These are phyloP conservation scores for Xylota segnis DNA, from an alignment of 2,888 invertebrate species.

Conservation along the genomic window DNA sequence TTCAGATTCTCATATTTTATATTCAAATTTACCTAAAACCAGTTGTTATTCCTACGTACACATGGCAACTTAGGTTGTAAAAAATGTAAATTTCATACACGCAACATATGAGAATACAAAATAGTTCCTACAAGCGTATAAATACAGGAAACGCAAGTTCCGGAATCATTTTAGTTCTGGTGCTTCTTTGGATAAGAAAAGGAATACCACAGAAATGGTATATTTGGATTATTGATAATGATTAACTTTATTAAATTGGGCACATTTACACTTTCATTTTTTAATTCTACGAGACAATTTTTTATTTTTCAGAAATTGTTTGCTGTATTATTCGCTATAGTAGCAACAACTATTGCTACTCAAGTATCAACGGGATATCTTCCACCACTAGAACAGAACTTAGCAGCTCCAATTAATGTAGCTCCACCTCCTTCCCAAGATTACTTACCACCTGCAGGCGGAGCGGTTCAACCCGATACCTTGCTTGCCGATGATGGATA, in stretches of 20 bases:
- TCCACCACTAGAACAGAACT: constrained; percentile 77
- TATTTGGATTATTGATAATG: background rate
- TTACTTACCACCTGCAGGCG: constrained; percentile 78
- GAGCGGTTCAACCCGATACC: constrained; percentile 9
- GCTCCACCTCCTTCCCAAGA: constrained; percentile 79
- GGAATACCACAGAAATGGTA: constrained; percentile 39
- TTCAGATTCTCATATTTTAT: constrained; percentile 19
- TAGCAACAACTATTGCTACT: constrained; percentile 81
- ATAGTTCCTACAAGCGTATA: constrained; percentile 29
- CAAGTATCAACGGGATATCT: constrained; percentile 80
- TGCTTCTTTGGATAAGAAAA: constrained; percentile 37
- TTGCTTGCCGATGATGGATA: constrained; percentile 80
- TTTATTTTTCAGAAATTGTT: constrained; percentile 24
- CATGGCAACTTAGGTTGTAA: constrained; percentile 2
- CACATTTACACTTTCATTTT: background rate
- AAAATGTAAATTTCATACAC: constrained; percentile 23
- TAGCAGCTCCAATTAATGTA: constrained; percentile 75
- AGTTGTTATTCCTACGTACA: background rate
- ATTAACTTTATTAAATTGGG: background rate
- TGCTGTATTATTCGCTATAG: constrained; percentile 24
- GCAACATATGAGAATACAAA: background rate
- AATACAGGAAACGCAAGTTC: constrained; percentile 38
- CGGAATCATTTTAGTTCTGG: constrained; percentile 37
- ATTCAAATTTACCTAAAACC: constrained; percentile 40
- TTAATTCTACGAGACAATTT: background rate